Conservation (phyloP, 2,888 invertebrate genomes). For the Ectemnius lituratus region DNA sequence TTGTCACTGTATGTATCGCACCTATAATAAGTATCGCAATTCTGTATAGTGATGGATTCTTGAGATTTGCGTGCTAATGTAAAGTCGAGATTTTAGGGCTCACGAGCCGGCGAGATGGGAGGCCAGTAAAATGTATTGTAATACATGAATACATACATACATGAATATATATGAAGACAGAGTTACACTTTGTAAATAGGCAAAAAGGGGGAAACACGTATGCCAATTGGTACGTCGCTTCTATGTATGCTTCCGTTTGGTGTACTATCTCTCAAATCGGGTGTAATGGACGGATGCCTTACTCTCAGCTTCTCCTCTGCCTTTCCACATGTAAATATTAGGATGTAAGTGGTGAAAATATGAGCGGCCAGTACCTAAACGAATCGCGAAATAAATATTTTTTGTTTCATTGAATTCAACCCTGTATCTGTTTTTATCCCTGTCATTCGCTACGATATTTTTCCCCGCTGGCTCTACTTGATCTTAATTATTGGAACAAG, state of each 20-base stretch:
- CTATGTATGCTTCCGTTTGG: constrained; percentile 51
- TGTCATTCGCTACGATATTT: too few relatives aligned
- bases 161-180: constrained; percentile 8
- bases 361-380: constrained; percentile 67
- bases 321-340: constrained; percentile 47
- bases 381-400: constrained; percentile 70
- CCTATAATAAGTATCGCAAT: constrained; percentile 40
- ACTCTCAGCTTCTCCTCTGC: constrained; percentile 26
- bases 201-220: constrained; percentile 13
- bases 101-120: constrained; percentile 25
- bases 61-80: constrained; percentile 9
- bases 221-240: constrained; percentile 50
- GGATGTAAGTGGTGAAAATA: constrained; percentile 60
- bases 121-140: constrained; percentile 45
- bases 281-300: constrained; percentile 37
- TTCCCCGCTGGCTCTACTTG: not conserved
- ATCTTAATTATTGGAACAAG: not conserved
- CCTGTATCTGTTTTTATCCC: not conserved
- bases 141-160: constrained; percentile 14
- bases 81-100: constrained; percentile 17
- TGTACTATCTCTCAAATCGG: constrained; percentile 48
- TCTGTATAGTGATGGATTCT: constrained; percentile 24
- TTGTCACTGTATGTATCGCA: constrained; percentile 12
- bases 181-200: constrained; percentile 41
- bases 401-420: constrained; percentile 66